These are phyloP conservation scores for Helicolenus hilgendorfi DNA, from an alignment of 2,797 vertebrate species.

Conservation along the genomic window DNA sequence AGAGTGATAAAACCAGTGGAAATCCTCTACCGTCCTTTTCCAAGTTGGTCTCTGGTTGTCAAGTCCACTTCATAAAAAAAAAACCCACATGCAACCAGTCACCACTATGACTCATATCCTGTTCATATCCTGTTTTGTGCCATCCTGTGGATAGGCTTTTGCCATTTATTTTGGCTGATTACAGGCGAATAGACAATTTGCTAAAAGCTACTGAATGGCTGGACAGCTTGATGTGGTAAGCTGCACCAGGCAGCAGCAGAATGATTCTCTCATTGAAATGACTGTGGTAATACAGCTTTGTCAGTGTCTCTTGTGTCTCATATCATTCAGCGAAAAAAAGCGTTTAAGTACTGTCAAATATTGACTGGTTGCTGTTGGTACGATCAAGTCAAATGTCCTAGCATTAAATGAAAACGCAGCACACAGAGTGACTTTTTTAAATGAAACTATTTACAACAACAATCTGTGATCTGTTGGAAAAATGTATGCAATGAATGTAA, in stretches of 20 bases:
- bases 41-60: constrained; percentile 17
- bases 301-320: background rate
- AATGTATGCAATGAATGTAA: background rate
- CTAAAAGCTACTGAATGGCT: constrained; percentile 9
- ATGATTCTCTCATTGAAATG: constrained; percentile 1
- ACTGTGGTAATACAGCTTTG: background rate
- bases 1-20: background rate
- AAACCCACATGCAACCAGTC: constrained; percentile 4
- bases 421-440: background rate
- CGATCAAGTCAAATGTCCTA: background rate
- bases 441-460: background rate
- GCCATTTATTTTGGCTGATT: constrained; percentile 24
- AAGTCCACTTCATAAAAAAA: constrained; percentile 32
- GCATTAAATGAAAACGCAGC: background rate
- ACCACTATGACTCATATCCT: constrained; percentile 55
- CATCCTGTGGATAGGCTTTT: constrained; percentile 13
- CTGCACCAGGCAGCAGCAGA: background rate
- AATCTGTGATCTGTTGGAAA: background rate
- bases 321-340: background rate
- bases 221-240: background rate
- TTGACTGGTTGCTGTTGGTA: background rate
- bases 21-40: background rate
- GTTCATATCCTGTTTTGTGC: constrained; percentile 24
- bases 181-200: constrained; percentile 15
- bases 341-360: background rate